These are phyloP conservation scores for Staurois parvus DNA, from an alignment of 2,797 vertebrate species.

Conservation along the genomic window DNA sequence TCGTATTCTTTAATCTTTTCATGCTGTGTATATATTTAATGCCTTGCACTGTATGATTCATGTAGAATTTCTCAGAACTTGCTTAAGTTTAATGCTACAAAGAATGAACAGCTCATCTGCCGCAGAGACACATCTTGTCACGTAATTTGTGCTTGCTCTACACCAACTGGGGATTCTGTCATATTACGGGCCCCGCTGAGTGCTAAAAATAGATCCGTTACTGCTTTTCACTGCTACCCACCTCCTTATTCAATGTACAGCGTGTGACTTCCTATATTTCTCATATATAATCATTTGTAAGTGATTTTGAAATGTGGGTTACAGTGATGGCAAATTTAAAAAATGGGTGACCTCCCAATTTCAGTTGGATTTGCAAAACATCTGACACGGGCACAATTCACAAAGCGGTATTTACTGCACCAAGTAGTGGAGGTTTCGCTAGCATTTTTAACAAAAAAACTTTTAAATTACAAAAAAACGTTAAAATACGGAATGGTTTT, in stretches of 20 bases:
- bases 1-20: background rate
- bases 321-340: no score
- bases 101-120: constrained; percentile 17
- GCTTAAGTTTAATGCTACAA: constrained; percentile 2
- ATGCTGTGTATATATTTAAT: background rate
- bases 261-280: background rate
- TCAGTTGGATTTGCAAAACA: no score
- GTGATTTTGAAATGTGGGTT: no score
- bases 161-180: constrained; percentile 42
- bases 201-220: constrained; percentile 17
- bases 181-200: constrained; percentile 36
- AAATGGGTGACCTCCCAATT: no score
- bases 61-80: background rate
- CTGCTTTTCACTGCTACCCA: background rate
- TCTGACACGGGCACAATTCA: no score
- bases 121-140: constrained; percentile 10
- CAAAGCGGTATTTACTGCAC: no score
- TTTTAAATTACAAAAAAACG: no score
- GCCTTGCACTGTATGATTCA: constrained; percentile 5
- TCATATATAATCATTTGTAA: background rate
- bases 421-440: no score
- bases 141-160: constrained; percentile 29
- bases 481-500: no score
- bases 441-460: no score
- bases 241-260: background rate